Evolutionary conservation across 2,113 vertebrate genomes (phyloP).

Genomic region (Nettapus auritus): DNA sequence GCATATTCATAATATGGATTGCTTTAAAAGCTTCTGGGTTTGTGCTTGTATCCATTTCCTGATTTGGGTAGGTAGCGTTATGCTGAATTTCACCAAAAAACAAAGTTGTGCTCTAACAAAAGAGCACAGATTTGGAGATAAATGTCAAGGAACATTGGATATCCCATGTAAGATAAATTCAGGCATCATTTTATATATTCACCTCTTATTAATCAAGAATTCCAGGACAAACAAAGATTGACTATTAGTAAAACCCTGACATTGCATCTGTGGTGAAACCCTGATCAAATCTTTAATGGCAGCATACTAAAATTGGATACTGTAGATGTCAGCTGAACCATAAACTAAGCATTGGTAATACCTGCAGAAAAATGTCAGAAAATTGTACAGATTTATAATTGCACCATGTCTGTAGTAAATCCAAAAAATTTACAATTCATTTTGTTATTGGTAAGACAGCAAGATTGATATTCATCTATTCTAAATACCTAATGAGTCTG

Average conservation of each 20-base stretch:
- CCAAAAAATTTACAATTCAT: background rate
- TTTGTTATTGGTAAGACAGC: background rate
- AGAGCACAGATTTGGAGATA: background rate
- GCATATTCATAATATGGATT: background rate
- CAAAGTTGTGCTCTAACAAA: background rate
- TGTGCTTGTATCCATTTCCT: background rate
- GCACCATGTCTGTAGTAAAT: background rate
- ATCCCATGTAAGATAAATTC: background rate
- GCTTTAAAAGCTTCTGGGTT: background rate
- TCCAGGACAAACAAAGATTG: background rate
- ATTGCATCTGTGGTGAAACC: background rate
- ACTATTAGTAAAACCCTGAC: background rate
- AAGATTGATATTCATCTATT: background rate
- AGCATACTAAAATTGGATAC: background rate
- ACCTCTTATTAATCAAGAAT: background rate
- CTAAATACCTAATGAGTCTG: background rate
- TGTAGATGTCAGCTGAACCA: background rate
- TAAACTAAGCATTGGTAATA: background rate
- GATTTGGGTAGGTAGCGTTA: background rate
- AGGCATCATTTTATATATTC: background rate
- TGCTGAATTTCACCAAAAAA: background rate
- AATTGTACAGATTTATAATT: background rate
- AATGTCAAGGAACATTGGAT: background rate
- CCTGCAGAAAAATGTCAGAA: background rate
- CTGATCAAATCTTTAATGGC: background rate